These are phyloP conservation scores for Daptonema setosum DNA, from an alignment of 2,888 invertebrate genomes.

Conservation along the genomic window DNA sequence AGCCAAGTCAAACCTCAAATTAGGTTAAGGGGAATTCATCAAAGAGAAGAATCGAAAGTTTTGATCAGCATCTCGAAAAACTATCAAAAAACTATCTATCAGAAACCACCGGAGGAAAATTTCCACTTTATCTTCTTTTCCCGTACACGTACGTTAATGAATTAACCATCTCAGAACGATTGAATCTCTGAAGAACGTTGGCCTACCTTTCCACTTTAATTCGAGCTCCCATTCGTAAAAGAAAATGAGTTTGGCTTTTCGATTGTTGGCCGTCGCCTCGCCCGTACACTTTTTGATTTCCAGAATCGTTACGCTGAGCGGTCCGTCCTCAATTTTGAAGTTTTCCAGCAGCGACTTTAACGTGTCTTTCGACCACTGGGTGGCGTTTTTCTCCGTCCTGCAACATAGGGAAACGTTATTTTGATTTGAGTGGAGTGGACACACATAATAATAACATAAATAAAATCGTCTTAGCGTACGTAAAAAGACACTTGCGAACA, in stretches of 20 bases:
- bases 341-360: conserved; percentile 36
- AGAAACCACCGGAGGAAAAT: background rate
- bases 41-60: too few relatives aligned
- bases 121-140: background rate
- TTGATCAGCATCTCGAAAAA: too few relatives aligned
- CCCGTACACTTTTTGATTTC: conserved; percentile 69
- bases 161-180: background rate
- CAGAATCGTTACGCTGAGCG: conserved; percentile 34
- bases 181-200: conserved; percentile 12
- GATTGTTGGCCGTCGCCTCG: conserved; percentile 86
- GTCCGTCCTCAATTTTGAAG: background rate
- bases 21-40: too few relatives aligned
- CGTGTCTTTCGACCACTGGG: conserved; percentile 79
- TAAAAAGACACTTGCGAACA: too few relatives aligned
- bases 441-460: too few relatives aligned
- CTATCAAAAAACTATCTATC: too few relatives aligned
- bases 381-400: conserved; percentile 87
- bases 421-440: too few relatives aligned
- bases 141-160: background rate
- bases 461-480: too few relatives aligned
- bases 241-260: conserved; percentile 95
- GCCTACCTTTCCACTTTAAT: conserved; percentile 59
- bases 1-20: too few relatives aligned
- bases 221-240: conserved; percentile 93
- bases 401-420: conserved; percentile 19